Conservation (phyloP, 1,140 invertebrate genomes). For the Lethrus apterus region DNA sequence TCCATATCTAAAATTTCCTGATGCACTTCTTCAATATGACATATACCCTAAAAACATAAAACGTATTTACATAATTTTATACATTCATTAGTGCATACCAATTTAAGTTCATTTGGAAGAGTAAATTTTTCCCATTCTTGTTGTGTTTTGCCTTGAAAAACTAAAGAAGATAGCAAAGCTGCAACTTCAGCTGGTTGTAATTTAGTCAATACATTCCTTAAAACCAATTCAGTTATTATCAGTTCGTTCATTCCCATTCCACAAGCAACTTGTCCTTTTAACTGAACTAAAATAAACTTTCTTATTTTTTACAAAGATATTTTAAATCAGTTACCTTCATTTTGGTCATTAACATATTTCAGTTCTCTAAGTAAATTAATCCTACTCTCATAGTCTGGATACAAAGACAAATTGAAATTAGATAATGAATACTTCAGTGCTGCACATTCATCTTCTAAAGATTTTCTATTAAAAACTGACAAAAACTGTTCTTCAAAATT, state of each 20-base stretch:
- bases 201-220: conserved; percentile 83
- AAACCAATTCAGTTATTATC: conserved; percentile 92
- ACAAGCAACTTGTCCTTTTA: conserved; percentile 92
- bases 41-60: conserved; percentile 46
- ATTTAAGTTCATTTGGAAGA: conserved; percentile 47
- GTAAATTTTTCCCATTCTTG: conserved; percentile 39
- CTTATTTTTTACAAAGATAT: conserved; percentile 1
- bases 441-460: conserved; percentile 62
- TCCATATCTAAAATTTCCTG: conserved; percentile 41
- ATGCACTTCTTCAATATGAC: conserved; percentile 46
- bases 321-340: conserved; percentile 50
- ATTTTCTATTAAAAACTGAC: conserved; percentile 61
- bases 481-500: conserved; percentile 65
- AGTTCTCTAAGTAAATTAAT: conserved; percentile 74
- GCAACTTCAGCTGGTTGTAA: conserved; percentile 86
- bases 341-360: conserved; percentile 64
- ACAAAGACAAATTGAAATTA: conserved; percentile 73
- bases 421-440: conserved; percentile 71
- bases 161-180: conserved; percentile 81
- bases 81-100: conserved; percentile 39
- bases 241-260: conserved; percentile 93
- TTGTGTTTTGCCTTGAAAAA: conserved; percentile 80
- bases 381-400: conserved; percentile 83
- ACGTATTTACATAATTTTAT: background rate
- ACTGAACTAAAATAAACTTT: conserved; percentile 50